Percentiles rank a stretch among this genome's conserved stretches.
phyloP scores from a whole-genome alignment of 1,140 invertebrate species.

The Zaprionus davidi region DNA sequence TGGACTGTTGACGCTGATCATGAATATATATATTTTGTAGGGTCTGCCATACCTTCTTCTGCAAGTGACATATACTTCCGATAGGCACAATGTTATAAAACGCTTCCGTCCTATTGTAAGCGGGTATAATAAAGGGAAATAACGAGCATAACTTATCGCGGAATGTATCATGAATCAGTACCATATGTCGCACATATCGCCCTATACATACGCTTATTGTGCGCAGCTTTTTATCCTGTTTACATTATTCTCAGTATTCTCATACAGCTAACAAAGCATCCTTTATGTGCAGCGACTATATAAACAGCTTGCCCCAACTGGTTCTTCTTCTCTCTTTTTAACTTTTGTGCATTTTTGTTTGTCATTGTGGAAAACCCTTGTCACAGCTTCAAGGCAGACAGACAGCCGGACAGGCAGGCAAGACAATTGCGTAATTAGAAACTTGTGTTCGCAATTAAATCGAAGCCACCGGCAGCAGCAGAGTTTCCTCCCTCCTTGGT shows the following conservation, averaged over 20 bases:
- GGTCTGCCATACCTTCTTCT: too few relatives aligned
- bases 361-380: conserved; percentile 44
- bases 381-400: conserved; percentile 53
- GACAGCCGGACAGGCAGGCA: conserved; percentile 24
- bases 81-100: too few relatives aligned
- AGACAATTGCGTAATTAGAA: conserved; percentile 78
- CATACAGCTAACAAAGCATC: neutral
- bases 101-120: too few relatives aligned
- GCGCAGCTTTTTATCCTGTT: neutral
- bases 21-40: too few relatives aligned
- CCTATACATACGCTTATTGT: neutral
- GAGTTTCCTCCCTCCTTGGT: conserved; percentile 33
- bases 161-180: too few relatives aligned
- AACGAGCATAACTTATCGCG: too few relatives aligned
- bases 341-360: neutral
- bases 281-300: neutral
- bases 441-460: conserved; percentile 72
- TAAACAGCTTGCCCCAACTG: neutral
- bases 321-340: neutral
- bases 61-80: too few relatives aligned
- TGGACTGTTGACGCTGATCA: too few relatives aligned
- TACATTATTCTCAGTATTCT: neutral
- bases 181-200: too few relatives aligned
- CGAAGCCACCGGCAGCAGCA: conserved; percentile 32
- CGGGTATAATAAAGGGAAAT: too few relatives aligned